A percentile compares a stretch with the other conserved stretches of the same genome.
These are phyloP conservation scores for Ciconia maguari DNA, from an alignment of 2,113 vertebrate genomes.

Conservation along the genomic window DNA sequence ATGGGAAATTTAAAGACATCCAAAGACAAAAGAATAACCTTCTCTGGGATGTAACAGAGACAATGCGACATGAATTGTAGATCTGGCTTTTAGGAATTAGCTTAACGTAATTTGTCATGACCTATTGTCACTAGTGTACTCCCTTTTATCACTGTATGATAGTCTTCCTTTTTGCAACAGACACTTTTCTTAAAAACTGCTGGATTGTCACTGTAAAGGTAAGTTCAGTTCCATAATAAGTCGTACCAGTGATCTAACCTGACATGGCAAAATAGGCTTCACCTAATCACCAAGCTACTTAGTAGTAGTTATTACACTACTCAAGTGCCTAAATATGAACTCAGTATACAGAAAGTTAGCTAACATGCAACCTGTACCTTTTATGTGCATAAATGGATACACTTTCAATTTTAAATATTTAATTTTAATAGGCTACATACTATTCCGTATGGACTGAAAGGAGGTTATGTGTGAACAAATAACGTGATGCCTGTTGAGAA, in stretches of 20 bases:
- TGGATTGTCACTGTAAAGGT: neutral
- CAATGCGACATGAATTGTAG: neutral
- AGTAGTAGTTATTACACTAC: neutral
- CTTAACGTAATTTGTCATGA: neutral
- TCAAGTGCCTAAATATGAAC: neutral
- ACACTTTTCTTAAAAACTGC: neutral
- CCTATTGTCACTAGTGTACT: neutral
- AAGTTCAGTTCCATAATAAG: neutral
- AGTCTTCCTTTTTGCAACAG: neutral
- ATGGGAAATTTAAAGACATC: neutral
- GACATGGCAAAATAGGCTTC: neutral
- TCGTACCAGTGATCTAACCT: neutral
- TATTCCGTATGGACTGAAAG: neutral
- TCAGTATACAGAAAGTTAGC: neutral
- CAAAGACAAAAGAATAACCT: neutral
- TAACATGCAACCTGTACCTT: neutral
- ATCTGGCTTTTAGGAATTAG: neutral
- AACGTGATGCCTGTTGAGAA: accelerated
- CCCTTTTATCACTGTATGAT: neutral
- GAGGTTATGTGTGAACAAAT: neutral
- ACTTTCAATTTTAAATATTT: neutral
- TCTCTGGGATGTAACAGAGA: neutral
- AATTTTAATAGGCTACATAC: neutral
- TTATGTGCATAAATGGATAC: neutral
- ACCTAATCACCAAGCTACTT: neutral